Conservation (phyloP, 1,140 invertebrate genomes). For the Danaus melanippus region DNA sequence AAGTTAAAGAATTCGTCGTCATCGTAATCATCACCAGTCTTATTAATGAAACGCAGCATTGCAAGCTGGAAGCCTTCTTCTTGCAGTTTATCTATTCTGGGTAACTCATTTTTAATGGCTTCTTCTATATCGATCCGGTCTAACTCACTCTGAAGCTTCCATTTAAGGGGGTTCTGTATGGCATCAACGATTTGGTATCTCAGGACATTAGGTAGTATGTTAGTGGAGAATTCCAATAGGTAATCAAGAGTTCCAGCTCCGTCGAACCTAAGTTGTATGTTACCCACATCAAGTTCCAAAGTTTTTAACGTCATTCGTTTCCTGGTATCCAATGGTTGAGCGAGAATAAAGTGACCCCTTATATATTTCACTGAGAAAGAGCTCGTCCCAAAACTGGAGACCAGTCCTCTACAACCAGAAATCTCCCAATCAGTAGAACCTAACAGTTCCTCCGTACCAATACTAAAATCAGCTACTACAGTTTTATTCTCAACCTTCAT, state of each 20-base stretch:
- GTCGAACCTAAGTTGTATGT: conserved; percentile 83
- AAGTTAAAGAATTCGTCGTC: conserved; percentile 69
- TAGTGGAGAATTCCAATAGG: conserved; percentile 81
- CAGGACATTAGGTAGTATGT: conserved; percentile 85
- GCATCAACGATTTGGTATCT: conserved; percentile 89
- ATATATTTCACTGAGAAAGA: conserved; percentile 84
- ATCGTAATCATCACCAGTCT: conserved; percentile 35
- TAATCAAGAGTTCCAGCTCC: conserved; percentile 89
- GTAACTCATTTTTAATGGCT: conserved; percentile 77
- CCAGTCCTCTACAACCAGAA: conserved; percentile 75
- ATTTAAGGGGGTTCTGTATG: conserved; percentile 80
- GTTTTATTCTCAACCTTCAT: conserved; percentile 81
- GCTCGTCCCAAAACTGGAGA: conserved; percentile 78
- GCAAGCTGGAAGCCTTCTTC: conserved; percentile 58
- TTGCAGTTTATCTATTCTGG: conserved; percentile 75
- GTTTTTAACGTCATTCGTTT: conserved; percentile 79
- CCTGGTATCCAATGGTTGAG: conserved; percentile 83
- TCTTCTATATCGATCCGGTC: conserved; percentile 81
- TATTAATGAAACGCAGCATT: conserved; percentile 28
- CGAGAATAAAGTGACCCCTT: conserved; percentile 76
- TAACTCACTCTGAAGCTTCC: conserved; percentile 78
- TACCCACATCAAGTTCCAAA: conserved; percentile 84
- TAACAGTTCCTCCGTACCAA: conserved; percentile 83
- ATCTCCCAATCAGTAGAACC: conserved; percentile 85
- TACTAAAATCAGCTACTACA: conserved; percentile 76